phyloP scores from a whole-genome alignment of 2,888 invertebrate genomes.

The Leptopterna dolabrata region DNA sequence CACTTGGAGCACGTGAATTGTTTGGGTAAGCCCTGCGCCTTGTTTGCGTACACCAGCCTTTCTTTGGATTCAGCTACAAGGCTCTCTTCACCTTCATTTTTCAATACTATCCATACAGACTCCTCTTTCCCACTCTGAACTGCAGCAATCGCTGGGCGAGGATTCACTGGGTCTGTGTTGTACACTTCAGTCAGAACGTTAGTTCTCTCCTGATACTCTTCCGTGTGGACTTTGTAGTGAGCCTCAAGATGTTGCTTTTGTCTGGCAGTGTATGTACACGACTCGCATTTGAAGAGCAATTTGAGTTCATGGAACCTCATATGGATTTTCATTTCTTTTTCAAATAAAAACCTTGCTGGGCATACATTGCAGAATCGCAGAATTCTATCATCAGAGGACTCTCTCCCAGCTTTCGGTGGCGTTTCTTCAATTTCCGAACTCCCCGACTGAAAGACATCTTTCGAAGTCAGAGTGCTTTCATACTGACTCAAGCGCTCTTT shows the following conservation, averaged over 20 bases:
- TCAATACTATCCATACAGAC: constrained; percentile 66
- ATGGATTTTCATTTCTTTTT: constrained; percentile 80
- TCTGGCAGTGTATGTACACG: constrained; percentile 81
- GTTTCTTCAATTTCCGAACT: constrained; percentile 20
- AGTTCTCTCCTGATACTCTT: constrained; percentile 83
- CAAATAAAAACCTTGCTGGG: constrained; percentile 84
- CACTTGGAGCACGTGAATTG: constrained; percentile 73
- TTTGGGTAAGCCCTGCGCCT: constrained; percentile 58
- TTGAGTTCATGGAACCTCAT: constrained; percentile 76
- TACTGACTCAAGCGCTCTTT: constrained; percentile 56
- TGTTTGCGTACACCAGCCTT: constrained; percentile 65
- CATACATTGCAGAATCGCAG: constrained; percentile 84
- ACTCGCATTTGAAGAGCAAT: constrained; percentile 77
- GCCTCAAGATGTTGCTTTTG: constrained; percentile 77
- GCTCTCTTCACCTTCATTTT: constrained; percentile 53
- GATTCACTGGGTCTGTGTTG: constrained; percentile 74
- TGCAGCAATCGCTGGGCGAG: constrained; percentile 72
- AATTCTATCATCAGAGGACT: constrained; percentile 66
- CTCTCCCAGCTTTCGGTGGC: constrained; percentile 53
- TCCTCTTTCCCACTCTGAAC: constrained; percentile 66
- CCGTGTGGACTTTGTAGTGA: constrained; percentile 78
- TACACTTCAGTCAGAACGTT: constrained; percentile 76
- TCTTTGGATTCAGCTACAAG: constrained; percentile 63
- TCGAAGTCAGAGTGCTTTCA: background rate
- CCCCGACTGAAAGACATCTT: background rate